A percentile compares a stretch with the other conserved stretches of the same genome.
Evolutionary conservation across 2,113 vertebrate genomes (phyloP).

Genomic region (Erythrocebus patas): DNA sequence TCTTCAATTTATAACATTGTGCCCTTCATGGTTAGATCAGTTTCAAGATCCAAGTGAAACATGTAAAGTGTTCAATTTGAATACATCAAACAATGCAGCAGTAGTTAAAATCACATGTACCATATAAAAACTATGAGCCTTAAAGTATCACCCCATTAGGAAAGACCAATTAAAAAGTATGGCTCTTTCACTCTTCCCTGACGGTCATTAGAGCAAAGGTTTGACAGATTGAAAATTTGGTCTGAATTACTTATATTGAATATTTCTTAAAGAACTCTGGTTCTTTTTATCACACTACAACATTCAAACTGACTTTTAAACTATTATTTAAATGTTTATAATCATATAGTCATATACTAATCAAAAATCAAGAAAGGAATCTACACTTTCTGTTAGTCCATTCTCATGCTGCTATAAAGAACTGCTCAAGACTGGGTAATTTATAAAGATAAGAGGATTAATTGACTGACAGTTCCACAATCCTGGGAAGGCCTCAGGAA

Average conservation of each 20-base stretch:
- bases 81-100: slow-evolving; percentile 74
- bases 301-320: not conserved
- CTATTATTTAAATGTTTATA: not conserved
- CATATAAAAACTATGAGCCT: slow-evolving; percentile 73
- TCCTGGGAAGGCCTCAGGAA: too few species aligned
- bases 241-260: not conserved
- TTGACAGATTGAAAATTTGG: not conserved
- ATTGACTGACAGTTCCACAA: too few species aligned
- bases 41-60: slow-evolving; percentile 63
- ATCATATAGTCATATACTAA: not conserved
- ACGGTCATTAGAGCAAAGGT: slow-evolving; percentile 47
- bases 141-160: slow-evolving; percentile 69
- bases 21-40: slow-evolving; percentile 70
- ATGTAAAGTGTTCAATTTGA: slow-evolving; percentile 66
- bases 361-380: not conserved
- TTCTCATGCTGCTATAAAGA: too few species aligned
- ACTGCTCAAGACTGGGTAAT: too few species aligned
- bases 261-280: not conserved
- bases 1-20: slow-evolving; percentile 44
- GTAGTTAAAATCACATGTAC: slow-evolving; percentile 71
- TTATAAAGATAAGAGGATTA: too few species aligned
- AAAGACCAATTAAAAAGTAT: slow-evolving; percentile 58
- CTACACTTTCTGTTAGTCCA: not conserved
- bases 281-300: not conserved
- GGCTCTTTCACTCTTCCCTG: slow-evolving; percentile 44